Conservation (phyloP, 2,888 invertebrate species). For the Calephelis perditalis region DNA sequence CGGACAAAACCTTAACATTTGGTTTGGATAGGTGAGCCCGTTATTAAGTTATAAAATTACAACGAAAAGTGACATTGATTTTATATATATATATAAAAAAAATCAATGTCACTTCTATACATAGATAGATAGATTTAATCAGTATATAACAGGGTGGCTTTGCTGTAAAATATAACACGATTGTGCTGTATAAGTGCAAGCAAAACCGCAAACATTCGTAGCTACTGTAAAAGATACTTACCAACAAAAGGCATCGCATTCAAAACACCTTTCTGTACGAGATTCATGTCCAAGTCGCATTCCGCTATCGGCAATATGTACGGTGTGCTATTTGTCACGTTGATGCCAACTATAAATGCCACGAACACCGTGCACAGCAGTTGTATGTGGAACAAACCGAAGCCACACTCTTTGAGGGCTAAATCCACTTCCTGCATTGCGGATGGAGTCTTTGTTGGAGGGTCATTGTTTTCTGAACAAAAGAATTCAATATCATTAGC, state of each 20-base stretch:
- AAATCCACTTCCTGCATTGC: constrained; percentile 51
- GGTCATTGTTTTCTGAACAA: constrained; percentile 26
- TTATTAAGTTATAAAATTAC: too few relatives aligned
- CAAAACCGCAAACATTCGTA: too few relatives aligned
- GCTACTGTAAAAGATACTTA: constrained; percentile 30
- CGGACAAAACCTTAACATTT: too few relatives aligned
- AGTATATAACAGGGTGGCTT: too few relatives aligned
- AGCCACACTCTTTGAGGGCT: constrained; percentile 47
- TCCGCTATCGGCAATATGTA: constrained; percentile 53
- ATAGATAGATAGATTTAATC: too few relatives aligned
- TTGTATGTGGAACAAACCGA: constrained; percentile 50
- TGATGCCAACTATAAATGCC: constrained; percentile 38
- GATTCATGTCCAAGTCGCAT: constrained; percentile 53
- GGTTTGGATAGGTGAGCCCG: too few relatives aligned
- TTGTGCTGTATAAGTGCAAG: too few relatives aligned
- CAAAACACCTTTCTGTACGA: constrained; percentile 51
- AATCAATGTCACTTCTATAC: too few relatives aligned
- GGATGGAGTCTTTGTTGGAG: constrained; percentile 30
- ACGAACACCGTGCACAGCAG: constrained; percentile 41
- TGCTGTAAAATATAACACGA: too few relatives aligned
- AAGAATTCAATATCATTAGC: neutral
- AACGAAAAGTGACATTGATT: too few relatives aligned
- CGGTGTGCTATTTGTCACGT: constrained; percentile 44
- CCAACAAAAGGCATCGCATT: constrained; percentile 53
- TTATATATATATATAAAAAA: too few relatives aligned